A percentile compares a stretch with the other conserved stretches of the same genome.
Evolutionary conservation across 2,797 vertebrate species (phyloP).

Genomic region (Ciconia nigra): DNA sequence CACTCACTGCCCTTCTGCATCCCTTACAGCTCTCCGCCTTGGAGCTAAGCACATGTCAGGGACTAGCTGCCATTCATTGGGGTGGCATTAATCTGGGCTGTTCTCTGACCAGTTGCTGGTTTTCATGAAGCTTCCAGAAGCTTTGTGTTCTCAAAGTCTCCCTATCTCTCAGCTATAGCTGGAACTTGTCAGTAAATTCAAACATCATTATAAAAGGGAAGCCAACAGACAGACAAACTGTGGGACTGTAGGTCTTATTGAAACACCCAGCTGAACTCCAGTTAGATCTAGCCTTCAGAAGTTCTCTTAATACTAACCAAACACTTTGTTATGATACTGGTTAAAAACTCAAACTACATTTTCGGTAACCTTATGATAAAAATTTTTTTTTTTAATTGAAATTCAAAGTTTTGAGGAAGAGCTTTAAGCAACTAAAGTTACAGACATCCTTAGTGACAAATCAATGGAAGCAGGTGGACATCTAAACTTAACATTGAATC

Average conservation of each 20-base stretch:
- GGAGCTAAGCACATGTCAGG: neutral
- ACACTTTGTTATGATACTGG: neutral
- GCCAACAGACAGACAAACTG: neutral
- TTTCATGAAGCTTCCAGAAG: neutral
- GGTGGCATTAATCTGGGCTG: neutral
- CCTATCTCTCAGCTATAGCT: neutral
- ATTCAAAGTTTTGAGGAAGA: neutral
- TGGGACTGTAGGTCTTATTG: neutral
- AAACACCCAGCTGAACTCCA: neutral
- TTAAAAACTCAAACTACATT: neutral
- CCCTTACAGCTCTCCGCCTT: neutral
- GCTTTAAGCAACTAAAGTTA: neutral
- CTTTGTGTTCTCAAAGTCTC: neutral
- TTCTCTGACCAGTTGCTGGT: neutral
- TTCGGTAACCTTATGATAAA: neutral
- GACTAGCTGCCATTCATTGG: neutral
- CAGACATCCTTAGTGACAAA: neutral
- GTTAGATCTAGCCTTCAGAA: neutral
- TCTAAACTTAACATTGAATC: neutral
- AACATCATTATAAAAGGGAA: neutral
- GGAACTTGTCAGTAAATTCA: neutral
- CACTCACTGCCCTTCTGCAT: neutral
- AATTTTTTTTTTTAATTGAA: neutral
- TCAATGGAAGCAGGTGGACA: neutral
- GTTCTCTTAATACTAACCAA: neutral